These are phyloP conservation scores for Lepisosteus osseus DNA, from an alignment of 2,113 vertebrate species.

Conservation along the genomic window DNA sequence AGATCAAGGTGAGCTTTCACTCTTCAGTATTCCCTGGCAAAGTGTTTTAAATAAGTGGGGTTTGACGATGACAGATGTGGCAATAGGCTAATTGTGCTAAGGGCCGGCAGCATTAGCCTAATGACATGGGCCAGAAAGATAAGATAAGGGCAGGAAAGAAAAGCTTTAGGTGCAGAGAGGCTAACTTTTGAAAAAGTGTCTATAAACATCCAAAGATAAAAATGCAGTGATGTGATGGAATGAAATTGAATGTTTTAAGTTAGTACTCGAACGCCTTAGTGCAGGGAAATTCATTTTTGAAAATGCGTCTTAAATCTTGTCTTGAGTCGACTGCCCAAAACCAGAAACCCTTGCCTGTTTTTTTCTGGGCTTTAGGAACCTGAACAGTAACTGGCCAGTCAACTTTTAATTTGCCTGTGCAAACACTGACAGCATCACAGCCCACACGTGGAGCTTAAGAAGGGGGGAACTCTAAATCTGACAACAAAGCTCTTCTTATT, in stretches of 20 bases:
- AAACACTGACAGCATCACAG: conserved; percentile 15
- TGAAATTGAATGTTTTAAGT: not conserved
- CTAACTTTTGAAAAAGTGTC: conserved; percentile 27
- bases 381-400: conserved; percentile 13
- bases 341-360: too few species aligned
- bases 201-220: not conserved
- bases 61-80: conserved; percentile 20
- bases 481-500: conserved; percentile 30
- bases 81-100: conserved; percentile 28
- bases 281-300: not conserved
- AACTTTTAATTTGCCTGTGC: conserved; percentile 26
- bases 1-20: conserved; percentile 36
- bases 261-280: too few species aligned
- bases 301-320: not conserved
- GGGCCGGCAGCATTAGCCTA: conserved; percentile 24
- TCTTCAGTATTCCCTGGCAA: conserved; percentile 6
- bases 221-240: not conserved
- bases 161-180: conserved; percentile 23
- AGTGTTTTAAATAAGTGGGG: conserved; percentile 14
- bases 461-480: conserved; percentile 24
- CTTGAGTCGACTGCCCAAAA: not conserved
- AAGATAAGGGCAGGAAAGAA: conserved; percentile 27
- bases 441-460: conserved; percentile 16
- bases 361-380: not conserved
- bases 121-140: conserved; percentile 17